phyloP scores from a whole-genome alignment of 2,888 invertebrate species.

The Eugnorisma glareosa region DNA sequence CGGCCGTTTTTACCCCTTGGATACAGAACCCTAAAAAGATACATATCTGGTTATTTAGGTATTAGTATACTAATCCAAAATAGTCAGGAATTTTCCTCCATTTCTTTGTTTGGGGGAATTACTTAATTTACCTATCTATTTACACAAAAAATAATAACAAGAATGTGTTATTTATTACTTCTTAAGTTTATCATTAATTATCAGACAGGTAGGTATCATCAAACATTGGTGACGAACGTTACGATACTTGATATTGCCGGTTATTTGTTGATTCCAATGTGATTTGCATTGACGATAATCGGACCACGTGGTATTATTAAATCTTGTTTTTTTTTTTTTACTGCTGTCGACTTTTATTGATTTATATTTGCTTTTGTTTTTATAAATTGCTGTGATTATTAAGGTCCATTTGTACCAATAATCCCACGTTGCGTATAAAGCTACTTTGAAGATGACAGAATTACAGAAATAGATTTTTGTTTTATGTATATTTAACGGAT shows the following conservation, averaged over 20 bases:
- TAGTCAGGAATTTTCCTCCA: conserved; percentile 12
- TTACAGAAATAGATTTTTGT: neutral
- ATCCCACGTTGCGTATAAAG: neutral
- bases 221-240: conserved; percentile 17
- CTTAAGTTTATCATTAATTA: conserved; percentile 15
- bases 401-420: neutral
- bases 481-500: neutral
- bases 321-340: conserved; percentile 25
- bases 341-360: conserved; percentile 4
- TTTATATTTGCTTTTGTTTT: conserved; percentile 12
- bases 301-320: conserved; percentile 41
- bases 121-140: conserved; percentile 16
- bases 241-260: conserved; percentile 13
- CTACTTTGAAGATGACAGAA: neutral
- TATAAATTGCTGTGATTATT: neutral
- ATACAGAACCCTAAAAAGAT: too few relatives aligned
- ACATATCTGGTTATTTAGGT: neutral
- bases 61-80: conserved; percentile 9
- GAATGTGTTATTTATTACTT: conserved; percentile 7
- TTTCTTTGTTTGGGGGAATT: conserved; percentile 15
- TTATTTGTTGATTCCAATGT: conserved; percentile 34
- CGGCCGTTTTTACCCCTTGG: too few relatives aligned
- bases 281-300: conserved; percentile 26
- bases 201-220: conserved; percentile 51
- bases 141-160: conserved; percentile 34